Evolutionary conservation across 2,888 invertebrate genomes (phyloP).

Genomic region (Adela reaumurella): DNA sequence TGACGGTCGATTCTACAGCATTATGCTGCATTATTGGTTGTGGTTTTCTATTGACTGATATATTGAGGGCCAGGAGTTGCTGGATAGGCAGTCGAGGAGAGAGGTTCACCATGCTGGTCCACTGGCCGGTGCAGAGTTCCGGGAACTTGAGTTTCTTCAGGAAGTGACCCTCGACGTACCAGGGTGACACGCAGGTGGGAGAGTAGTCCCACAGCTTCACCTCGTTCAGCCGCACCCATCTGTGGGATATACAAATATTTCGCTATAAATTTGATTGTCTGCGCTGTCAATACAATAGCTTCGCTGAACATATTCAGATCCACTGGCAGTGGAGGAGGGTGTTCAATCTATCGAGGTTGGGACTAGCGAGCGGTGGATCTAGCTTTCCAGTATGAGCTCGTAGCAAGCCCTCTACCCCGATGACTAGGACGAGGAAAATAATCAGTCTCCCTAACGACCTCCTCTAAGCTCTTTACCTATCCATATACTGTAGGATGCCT

Average conservation of each 20-base stretch:
- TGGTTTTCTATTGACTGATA: slow-evolving; percentile 47
- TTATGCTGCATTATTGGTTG: slow-evolving; percentile 47
- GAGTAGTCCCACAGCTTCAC: slow-evolving; percentile 68
- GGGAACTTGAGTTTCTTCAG: slow-evolving; percentile 67
- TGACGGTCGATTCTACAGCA: slow-evolving; percentile 35
- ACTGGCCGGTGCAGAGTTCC: slow-evolving; percentile 71
- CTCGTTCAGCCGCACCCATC: slow-evolving; percentile 65
- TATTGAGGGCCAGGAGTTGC: slow-evolving; percentile 43
- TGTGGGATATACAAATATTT: slow-evolving; percentile 20
- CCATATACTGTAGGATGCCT: too few species aligned
- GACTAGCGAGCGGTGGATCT: too few species aligned
- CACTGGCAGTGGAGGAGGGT: too few species aligned
- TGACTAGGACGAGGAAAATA: too few species aligned
- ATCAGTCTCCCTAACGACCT: too few species aligned
- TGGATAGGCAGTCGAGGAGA: slow-evolving; percentile 62
- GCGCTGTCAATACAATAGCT: too few species aligned
- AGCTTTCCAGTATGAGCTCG: too few species aligned
- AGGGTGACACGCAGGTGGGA: slow-evolving; percentile 69
- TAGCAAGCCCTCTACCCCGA: too few species aligned
- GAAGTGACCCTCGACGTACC: slow-evolving; percentile 65
- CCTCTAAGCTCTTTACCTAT: too few species aligned
- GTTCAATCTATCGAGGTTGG: too few species aligned
- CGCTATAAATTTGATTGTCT: too few species aligned
- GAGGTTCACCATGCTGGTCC: slow-evolving; percentile 73
- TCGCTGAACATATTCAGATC: too few species aligned